These are phyloP conservation scores for Alfaro cultratus DNA, from an alignment of 2,797 vertebrate species.

Conservation along the genomic window DNA sequence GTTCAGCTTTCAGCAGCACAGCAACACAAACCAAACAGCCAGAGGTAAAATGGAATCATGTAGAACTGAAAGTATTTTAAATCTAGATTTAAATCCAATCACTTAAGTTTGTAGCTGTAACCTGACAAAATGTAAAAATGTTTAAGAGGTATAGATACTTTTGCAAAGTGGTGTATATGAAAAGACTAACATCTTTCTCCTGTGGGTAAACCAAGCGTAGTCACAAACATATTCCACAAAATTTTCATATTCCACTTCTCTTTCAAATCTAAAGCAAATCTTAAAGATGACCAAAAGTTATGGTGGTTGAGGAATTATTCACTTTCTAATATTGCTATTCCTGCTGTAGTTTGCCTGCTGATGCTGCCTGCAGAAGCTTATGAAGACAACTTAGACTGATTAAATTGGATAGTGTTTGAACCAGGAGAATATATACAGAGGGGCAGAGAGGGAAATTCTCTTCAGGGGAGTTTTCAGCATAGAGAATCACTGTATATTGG, in stretches of 20 bases:
- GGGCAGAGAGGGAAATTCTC: constrained; percentile 71
- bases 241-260: constrained; percentile 67
- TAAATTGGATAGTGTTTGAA: constrained; percentile 78
- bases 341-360: constrained; percentile 68
- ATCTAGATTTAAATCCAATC: neutral
- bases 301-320: constrained; percentile 75
- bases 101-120: neutral
- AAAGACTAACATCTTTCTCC: constrained; percentile 45
- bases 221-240: constrained; percentile 63
- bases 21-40: neutral
- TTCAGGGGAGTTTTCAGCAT: constrained; percentile 69
- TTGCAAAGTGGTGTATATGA: neutral
- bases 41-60: neutral
- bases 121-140: neutral
- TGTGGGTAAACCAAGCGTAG: constrained; percentile 53
- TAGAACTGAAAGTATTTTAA: neutral
- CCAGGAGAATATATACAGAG: constrained; percentile 76
- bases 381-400: constrained; percentile 74
- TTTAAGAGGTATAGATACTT: neutral
- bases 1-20: neutral
- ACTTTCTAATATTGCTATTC: constrained; percentile 71
- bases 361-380: constrained; percentile 45
- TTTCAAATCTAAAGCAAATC: constrained; percentile 76
- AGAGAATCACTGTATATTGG: constrained; percentile 74
- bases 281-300: constrained; percentile 63